Evolutionary conservation across 2,113 vertebrate genomes (phyloP), one percentile per base, ranked within the genome.

Genomic region (Dasyornis broadbenti): DNA sequence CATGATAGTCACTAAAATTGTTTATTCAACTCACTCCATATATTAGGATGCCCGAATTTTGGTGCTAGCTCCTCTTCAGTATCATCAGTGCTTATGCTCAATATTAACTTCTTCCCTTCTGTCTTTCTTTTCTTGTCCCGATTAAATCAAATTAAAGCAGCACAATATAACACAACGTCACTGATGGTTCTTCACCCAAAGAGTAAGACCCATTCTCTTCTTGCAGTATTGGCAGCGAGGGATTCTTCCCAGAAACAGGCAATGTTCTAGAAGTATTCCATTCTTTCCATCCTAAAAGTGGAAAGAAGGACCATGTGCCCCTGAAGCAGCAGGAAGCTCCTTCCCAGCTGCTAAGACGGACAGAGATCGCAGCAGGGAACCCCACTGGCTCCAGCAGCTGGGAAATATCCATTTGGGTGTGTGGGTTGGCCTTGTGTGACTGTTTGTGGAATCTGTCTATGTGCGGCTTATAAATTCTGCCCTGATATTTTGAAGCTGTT

Each of bases 391-490:
- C 77, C 73, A 95, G 89, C 95, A 96, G 94, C 95, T 96, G 94
- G 91, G 93, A 96, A 95, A 87, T 92, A 89, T 92, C 95, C 66
- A 75, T 47, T 92, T 87, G 96, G 91, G 94, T 87, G 91, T 95
- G 86, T 71, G 89, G 92, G 53, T 95, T 97, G 94, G 91, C 92
- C 90, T 85, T 61, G n/a, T 89, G 91, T 78, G 92, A 90, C 83
- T 89, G 86, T 93, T 90, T 80, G 69, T 71, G 92, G 91, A 96
- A 96, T 94, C 91, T 80, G 82, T 87, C 92, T 89, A 5, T 89
- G 91, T 45, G 26, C 77, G 92, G 93, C 91, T 91, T 92, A 95
- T 89, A 89, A 94, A 95, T 89, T 59, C 81, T 78, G 53, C 0
- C 0, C 15, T 93, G 94, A 94, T 79, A 79, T 84, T 92, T 84